These are phyloP conservation scores for Syngnathoides biaculeatus DNA, from an alignment of 2,113 vertebrate genomes.

Conservation along the genomic window DNA sequence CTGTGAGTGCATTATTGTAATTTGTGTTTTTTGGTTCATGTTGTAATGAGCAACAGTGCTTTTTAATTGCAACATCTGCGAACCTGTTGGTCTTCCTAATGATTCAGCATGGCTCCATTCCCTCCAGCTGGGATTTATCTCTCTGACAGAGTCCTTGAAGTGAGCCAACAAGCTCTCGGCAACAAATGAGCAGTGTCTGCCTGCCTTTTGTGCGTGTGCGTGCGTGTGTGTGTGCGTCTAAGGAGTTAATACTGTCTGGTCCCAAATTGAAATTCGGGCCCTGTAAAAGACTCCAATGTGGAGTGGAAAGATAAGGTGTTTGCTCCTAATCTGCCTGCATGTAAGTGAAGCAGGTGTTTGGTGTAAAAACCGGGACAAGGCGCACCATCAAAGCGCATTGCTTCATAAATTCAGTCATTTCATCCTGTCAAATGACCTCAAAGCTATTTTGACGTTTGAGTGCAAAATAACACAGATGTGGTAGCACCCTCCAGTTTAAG, in stretches of 20 bases:
- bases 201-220: background rate
- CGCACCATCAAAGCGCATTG: conserved; percentile 50
- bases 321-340: conserved; percentile 61
- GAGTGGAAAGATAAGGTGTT: conserved; percentile 61
- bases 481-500: conserved; percentile 13
- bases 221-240: background rate
- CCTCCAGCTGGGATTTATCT: conserved; percentile 14
- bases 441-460: conserved; percentile 30
- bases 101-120: conserved; percentile 8
- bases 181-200: conserved; percentile 53
- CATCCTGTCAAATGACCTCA: conserved; percentile 31
- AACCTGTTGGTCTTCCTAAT: conserved; percentile 19
- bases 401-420: conserved; percentile 47
- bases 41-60: background rate
- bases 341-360: conserved; percentile 55
- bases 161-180: conserved; percentile 31
- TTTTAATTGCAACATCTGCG: conserved; percentile 16
- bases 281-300: conserved; percentile 53
- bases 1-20: background rate
- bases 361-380: conserved; percentile 43
- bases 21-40: background rate
- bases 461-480: conserved; percentile 13
- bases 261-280: conserved; percentile 65
- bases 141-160: conserved; percentile 17
- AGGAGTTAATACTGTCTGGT: conserved; percentile 51